Evolutionary conservation across 1,140 invertebrate species (phyloP).

Genomic region (Leguminivora glycinivorella): DNA sequence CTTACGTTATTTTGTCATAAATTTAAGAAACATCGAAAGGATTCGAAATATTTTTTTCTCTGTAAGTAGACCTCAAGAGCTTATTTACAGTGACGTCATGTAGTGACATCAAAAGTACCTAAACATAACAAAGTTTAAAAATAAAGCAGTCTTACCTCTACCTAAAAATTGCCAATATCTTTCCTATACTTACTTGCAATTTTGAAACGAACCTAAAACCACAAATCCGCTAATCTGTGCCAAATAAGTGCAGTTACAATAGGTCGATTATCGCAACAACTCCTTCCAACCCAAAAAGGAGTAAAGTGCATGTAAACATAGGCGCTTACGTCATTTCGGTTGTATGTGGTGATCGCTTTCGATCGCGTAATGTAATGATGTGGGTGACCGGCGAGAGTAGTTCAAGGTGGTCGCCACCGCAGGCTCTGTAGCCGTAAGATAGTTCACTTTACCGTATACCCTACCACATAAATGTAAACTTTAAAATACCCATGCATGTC

Average conservation of each 20-base stretch:
- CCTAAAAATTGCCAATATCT: too few relatives aligned
- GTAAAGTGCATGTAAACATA: neutral
- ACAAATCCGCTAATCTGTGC: neutral
- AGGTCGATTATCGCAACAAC: neutral
- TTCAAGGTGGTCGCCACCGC: slow-evolving; percentile 16
- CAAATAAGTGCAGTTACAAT: slow-evolving; percentile 10
- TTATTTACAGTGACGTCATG: too few relatives aligned
- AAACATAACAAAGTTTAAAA: too few relatives aligned
- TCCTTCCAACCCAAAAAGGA: neutral
- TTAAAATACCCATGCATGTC: too few relatives aligned
- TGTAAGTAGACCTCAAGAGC: too few relatives aligned
- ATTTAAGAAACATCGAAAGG: too few relatives aligned
- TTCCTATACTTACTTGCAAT: neutral
- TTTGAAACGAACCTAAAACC: slow-evolving; percentile 5
- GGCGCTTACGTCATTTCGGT: neutral
- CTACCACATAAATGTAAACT: too few relatives aligned
- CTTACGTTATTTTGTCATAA: too few relatives aligned
- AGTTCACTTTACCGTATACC: neutral
- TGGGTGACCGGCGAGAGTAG: slow-evolving; percentile 25
- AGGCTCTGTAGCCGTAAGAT: neutral
- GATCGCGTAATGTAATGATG: slow-evolving; percentile 25
- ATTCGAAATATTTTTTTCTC: too few relatives aligned
- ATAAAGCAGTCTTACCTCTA: too few relatives aligned
- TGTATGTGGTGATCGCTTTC: neutral
- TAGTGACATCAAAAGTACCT: too few relatives aligned